These are phyloP conservation scores for Eclectus roratus DNA, from an alignment of 2,113 vertebrate species.

Conservation along the genomic window DNA sequence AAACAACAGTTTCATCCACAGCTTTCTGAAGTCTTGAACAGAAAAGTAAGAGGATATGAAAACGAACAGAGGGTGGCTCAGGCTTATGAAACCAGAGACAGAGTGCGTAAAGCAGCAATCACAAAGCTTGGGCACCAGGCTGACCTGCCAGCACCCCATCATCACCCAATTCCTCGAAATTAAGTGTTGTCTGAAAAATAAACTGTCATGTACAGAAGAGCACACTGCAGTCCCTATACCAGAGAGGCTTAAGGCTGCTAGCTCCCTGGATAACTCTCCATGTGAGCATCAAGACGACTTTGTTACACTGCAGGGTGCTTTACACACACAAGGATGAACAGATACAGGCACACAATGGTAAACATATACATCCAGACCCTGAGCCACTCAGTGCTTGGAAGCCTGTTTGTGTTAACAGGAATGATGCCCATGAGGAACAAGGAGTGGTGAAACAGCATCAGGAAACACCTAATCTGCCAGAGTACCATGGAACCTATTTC, in stretches of 20 bases:
- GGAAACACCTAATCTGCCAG: neutral
- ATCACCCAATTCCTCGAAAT: neutral
- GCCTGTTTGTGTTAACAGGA: neutral
- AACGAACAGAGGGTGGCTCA: neutral
- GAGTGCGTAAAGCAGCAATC: accelerated
- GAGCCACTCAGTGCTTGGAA: neutral
- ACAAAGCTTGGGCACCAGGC: neutral
- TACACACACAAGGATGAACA: accelerated
- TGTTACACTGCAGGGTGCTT: accelerated
- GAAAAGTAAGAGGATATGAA: neutral
- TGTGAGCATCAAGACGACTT: neutral
- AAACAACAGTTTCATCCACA: neutral
- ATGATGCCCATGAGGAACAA: neutral
- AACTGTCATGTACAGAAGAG: neutral
- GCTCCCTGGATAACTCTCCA: neutral
- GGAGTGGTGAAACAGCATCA: neutral
- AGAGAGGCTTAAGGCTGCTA: neutral
- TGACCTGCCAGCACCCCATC: neutral
- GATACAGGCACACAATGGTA: no score
- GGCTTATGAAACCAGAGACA: neutral
- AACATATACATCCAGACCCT: neutral
- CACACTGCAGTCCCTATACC: accelerated
- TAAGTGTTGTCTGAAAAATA: neutral
- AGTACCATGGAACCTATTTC: neutral
- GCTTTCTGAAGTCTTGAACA: neutral